Evolutionary conservation across 2,797 vertebrate genomes (phyloP), one percentile per base, ranked within the genome.

Genomic region (Hephaestus fuliginosus): DNA sequence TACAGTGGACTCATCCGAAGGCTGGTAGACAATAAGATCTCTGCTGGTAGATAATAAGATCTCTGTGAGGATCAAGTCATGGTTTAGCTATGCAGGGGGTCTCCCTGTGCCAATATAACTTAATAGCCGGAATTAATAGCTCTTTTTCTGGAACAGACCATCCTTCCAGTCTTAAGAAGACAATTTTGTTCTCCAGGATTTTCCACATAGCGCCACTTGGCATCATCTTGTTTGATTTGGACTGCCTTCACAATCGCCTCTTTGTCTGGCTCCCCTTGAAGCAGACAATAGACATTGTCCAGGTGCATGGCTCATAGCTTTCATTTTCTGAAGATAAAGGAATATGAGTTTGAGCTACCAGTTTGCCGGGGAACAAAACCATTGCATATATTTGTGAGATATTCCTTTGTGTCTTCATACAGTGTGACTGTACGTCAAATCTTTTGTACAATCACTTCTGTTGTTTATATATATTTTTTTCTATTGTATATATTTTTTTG

Each of bases 201-300:
- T 76, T 33, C 49, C 48, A 33, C 72, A 58, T 1, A 7, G 62
- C 25, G 4, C 49, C 60, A 51, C 44, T 63, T n/a, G 43, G 52
- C 41, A 61, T 66, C n/a, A 43, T 67, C 46, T 73, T 39, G 64
- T 66, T 66, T 76, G 30, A 67, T 72, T 76, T 86, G 3, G 48
- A 41, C 43, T 61, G n/a, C 2, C 39, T 39, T 65, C 43, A 88
- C 86, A 91, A 78, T 68, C n/a, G 4, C 2, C 12, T 81, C 85
- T 83, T 91, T 91, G 88, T 92, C 56, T 30, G 3, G 1, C 0
- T 12, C 5, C 4, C 8, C 28, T 56, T 49, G 36, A 63, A 74
- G 56, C 61, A 20, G 52, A 74, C 53, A 80, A 52, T 73, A 51
- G 56, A 17, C 80, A 53, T 39, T 12, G 3, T 60, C 43, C 81